Conservation (phyloP, 1,140 invertebrate species). For the Zaprionus nigranus region DNA sequence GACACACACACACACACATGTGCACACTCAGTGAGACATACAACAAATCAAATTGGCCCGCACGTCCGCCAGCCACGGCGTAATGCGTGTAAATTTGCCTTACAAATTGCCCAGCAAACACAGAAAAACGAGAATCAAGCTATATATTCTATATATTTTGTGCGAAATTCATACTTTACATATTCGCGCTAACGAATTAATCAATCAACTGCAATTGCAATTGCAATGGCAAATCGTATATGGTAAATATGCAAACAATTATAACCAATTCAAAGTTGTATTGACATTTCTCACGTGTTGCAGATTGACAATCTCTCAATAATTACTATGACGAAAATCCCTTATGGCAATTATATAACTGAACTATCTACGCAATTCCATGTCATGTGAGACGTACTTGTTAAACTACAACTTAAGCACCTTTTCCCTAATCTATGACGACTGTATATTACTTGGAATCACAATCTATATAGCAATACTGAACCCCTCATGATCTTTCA, state of each 20-base stretch:
- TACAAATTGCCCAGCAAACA: conserved; percentile 57
- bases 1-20: too few relatives aligned
- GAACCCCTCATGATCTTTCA: too few relatives aligned
- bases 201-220: conserved; percentile 58
- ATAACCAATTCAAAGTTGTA: conserved; percentile 1
- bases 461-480: too few relatives aligned
- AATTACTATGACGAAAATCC: not conserved
- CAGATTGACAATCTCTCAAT: not conserved
- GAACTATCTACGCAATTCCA: not conserved
- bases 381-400: not conserved
- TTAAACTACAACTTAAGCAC: not conserved
- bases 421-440: too few relatives aligned
- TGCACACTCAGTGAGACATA: too few relatives aligned
- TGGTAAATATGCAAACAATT: conserved; percentile 30
- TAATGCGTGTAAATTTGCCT: conserved; percentile 36
- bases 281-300: not conserved
- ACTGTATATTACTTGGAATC: too few relatives aligned
- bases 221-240: conserved; percentile 27
- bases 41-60: conserved; percentile 21
- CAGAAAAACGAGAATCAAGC: conserved; percentile 15
- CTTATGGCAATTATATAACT: not conserved
- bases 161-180: conserved; percentile 40
- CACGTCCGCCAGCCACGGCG: conserved; percentile 18
- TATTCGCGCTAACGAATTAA: conserved; percentile 72
- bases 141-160: conserved; percentile 26